Conservation (phyloP, 2,888 invertebrate genomes). For the Pelosia muscerda region DNA sequence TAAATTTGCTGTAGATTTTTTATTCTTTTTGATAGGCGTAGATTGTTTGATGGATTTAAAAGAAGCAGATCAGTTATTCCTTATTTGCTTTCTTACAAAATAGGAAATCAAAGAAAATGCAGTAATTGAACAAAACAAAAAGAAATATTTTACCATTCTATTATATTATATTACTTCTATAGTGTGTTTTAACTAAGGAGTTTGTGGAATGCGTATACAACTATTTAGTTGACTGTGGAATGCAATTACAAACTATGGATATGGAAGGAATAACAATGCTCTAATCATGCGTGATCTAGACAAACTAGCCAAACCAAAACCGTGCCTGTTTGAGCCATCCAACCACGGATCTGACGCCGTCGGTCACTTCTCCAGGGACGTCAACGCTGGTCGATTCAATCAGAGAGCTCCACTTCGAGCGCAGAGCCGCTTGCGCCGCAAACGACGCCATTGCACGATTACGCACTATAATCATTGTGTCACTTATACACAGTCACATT, state of each 20-base stretch:
- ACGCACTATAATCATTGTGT: constrained; percentile 54
- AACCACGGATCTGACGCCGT: constrained; percentile 91
- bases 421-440: constrained; percentile 90
- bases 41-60: background rate
- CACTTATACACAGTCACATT: constrained; percentile 18
- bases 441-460: constrained; percentile 88
- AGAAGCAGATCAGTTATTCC: background rate
- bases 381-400: constrained; percentile 90
- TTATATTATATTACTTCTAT: background rate
- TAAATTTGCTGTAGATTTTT: background rate
- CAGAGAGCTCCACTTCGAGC: constrained; percentile 91
- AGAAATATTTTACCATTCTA: background rate
- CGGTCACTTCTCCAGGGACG: constrained; percentile 89
- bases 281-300: constrained; percentile 12
- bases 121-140: background rate
- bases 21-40: background rate
- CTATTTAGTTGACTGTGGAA: background rate
- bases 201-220: background rate
- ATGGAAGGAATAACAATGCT: background rate
- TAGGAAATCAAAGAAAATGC: background rate
- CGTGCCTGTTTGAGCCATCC: constrained; percentile 94
- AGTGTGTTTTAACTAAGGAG: background rate
- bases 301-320: constrained; percentile 18
- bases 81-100: background rate
- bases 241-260: background rate